Base-by-base conservation (phyloP, 2,888 invertebrate species). In the Erebia epiphron region DNA sequence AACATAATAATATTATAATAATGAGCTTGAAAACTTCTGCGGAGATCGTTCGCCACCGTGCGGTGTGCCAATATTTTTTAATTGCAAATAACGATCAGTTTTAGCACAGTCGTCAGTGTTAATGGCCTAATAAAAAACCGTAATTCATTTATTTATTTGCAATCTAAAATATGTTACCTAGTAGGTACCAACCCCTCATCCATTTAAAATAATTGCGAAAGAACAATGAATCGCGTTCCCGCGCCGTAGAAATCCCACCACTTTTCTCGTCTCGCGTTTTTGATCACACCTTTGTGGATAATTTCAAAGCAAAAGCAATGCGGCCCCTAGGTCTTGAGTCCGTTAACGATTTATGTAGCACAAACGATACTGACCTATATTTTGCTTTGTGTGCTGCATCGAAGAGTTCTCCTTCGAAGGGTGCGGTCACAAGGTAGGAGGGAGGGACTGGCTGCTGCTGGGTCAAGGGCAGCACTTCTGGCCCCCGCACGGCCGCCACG, bases 321-420 rank as follows among this genome's bases (percentile, higher is more conserved):
- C 11, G 43, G 43, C 11, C 43, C 43, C 11, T 43, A 43, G 43
- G 11, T 11, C 43, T 9, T 43, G 43, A 9, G 43, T 10, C 11
- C 43, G 43, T 43, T 43, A 9, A 43, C 43, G 43, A 35, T 35
- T 54, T 18, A 46, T 8, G 10, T 21, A 49, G 43, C 43, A 43
- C 43, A 43, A 61, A 43, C 2, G 18, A 60, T 64, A 75, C 80
- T 78, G 61, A 92, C 92, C 92, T 92, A 85, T 92, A 92, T 84
- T 92, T 93, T 67, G 92, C 92, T 84, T 89, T 91, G 84, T 95
- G 95, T 74, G 97, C 94, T 75, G 93, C 94, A 81, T 96, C 95
- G 88, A 95, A 97, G 74, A 95, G 93, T 73, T 95, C 94, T 67
- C 96, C 96, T 75, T 96, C 95, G 86, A 97, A 97, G 76, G 95